Conservation (phyloP, 1,140 invertebrate genomes). For the Bombus consobrinus region DNA sequence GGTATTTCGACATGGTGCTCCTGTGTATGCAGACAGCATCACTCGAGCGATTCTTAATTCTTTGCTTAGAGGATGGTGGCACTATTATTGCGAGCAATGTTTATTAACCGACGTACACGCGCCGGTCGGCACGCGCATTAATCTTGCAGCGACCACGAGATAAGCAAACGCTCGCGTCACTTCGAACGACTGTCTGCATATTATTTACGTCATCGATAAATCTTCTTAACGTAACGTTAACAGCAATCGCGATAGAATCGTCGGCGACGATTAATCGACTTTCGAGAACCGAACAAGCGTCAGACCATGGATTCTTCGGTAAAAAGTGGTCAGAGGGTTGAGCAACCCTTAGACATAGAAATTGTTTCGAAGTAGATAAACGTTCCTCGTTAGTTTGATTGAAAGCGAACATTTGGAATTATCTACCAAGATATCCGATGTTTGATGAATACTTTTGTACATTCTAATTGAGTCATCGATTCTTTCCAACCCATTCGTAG, state of each 20-base stretch:
- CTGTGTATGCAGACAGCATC: constrained; percentile 4
- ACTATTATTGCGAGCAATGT: constrained; percentile 52
- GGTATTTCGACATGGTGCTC: constrained; percentile 32
- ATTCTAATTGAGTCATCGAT: not conserved
- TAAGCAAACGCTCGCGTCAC: constrained; percentile 60
- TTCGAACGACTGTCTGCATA: constrained; percentile 54
- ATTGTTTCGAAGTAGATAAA: not conserved
- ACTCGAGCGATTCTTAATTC: constrained; percentile 10
- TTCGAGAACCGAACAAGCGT: not conserved
- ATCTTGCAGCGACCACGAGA: constrained; percentile 48
- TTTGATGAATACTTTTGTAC: not conserved
- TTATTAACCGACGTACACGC: constrained; percentile 54
- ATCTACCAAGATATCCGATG: not conserved
- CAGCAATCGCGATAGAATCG: constrained; percentile 54
- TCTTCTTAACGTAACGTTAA: constrained; percentile 54
- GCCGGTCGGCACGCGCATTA: constrained; percentile 42
- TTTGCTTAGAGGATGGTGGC: constrained; percentile 17
- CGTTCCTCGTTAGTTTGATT: not conserved
- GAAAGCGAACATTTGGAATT: not conserved
- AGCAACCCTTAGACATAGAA: not conserved
- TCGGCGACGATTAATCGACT: constrained; percentile 48
- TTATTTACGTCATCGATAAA: constrained; percentile 63
- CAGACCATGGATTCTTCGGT: no score
- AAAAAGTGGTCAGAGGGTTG: not conserved
- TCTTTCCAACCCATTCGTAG: not conserved